Evolutionary conservation across 1,140 invertebrate species (phyloP), one percentile per base, ranked within the genome.

Genomic region (Brachionus manjavacas): DNA sequence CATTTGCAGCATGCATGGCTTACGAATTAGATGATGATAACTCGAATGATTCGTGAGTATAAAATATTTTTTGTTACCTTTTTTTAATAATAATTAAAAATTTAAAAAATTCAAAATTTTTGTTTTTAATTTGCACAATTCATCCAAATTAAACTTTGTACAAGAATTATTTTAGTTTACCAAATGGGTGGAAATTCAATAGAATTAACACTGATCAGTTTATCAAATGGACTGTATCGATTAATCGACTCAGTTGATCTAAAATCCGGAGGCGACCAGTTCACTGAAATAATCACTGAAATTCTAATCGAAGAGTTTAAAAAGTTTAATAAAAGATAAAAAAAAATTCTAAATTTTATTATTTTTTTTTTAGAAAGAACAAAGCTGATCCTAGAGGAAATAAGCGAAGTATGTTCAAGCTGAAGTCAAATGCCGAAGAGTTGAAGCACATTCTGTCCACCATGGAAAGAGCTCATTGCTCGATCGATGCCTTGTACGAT

Each of bases 381-480:
- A 83, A 83, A 70, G 60, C 39, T 49, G 81, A 83, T 55, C 81
- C 81, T 4, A 68, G 20, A 49, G 28, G 4, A n/a, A 46, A 68
- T 14, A 46, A 68, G 52, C 4, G 81, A 49, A 55, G 46, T 20
- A 28, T 83, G 31, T 68, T 83, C 16, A 83, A 83, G 46, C 64
- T 83, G 14, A 68, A 68, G 35, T 20, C 60, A 68, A 68, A 60
- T 46, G 39, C 81, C 20, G 81, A 83, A 70, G 60, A 83, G 28
- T 49, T 68, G 9, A 83, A 83, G 35, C 81, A 83, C 28, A 70
- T 83, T 83, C 28, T 83, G 35, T 83, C 81, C n/a, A 83, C 81
- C 4, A 83, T 68, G 60, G 81, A 68, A 49, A 12, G 60, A 52
- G 60, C 81, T 12, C 81, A 83, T 43, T 83, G 81, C 64, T 83